Percentiles rank a stretch among this genome's conserved stretches.
These are phyloP conservation scores for Rhamphomyia laevipes DNA, from an alignment of 2,888 invertebrate species.

Conservation along the genomic window DNA sequence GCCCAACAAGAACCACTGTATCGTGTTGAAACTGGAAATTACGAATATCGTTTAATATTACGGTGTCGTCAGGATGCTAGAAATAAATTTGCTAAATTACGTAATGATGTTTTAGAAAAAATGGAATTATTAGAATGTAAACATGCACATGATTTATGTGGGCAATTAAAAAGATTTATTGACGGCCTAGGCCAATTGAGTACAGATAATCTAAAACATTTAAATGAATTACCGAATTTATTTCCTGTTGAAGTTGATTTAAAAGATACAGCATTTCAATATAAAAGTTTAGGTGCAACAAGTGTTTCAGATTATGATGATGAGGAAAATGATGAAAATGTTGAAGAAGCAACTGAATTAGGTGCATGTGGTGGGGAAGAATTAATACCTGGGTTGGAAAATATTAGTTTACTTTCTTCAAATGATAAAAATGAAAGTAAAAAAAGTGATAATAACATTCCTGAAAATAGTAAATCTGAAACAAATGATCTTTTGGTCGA, in stretches of 20 bases:
- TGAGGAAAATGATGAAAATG: slow-evolving; percentile 10
- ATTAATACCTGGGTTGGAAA: slow-evolving; percentile 10
- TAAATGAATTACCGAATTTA: slow-evolving; percentile 60
- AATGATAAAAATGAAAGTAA: neutral
- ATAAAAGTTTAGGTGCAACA: slow-evolving; percentile 50
- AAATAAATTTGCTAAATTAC: slow-evolving; percentile 65
- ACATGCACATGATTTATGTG: slow-evolving; percentile 91
- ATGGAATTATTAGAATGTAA: slow-evolving; percentile 95
- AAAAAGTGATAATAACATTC: slow-evolving; percentile 7
- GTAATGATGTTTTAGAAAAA: slow-evolving; percentile 90
- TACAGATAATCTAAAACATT: slow-evolving; percentile 59
- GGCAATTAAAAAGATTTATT: slow-evolving; percentile 70
- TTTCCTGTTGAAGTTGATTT: slow-evolving; percentile 97
- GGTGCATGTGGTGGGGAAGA: neutral
- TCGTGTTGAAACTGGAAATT: slow-evolving; percentile 97
- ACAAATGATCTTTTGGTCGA: slow-evolving; percentile 40
- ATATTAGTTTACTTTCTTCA: slow-evolving; percentile 9
- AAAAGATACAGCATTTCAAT: slow-evolving; percentile 84
- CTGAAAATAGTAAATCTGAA: neutral
- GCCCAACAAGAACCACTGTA: slow-evolving; percentile 92
- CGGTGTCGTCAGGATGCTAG: slow-evolving; percentile 94
- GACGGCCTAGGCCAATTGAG: slow-evolving; percentile 64
- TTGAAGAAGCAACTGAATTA: slow-evolving; percentile 13
- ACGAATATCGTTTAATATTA: slow-evolving; percentile 92
- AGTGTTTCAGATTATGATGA: slow-evolving; percentile 13